Conservation (phyloP, 1,140 invertebrate species). For the Microplitis demolitor region DNA sequence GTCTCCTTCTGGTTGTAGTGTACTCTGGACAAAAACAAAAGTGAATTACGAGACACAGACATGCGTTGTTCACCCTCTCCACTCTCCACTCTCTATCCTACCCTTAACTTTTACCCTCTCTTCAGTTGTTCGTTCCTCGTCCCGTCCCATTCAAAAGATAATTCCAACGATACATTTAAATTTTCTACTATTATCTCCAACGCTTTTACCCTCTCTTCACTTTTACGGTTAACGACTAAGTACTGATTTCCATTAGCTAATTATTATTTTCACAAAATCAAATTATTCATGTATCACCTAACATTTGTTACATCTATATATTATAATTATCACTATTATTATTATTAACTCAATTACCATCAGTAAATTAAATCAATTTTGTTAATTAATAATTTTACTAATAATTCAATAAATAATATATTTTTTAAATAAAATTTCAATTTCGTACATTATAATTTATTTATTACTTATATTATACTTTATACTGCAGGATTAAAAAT, state of each 20-base stretch:
- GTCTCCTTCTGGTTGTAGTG: constrained; percentile 34
- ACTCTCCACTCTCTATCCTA: not conserved
- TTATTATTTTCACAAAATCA: constrained; percentile 38
- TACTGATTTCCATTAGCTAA: constrained; percentile 58
- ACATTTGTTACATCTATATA: not conserved
- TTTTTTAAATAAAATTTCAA: too few relatives aligned
- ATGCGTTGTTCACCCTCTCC: constrained; percentile 29
- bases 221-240: not conserved
- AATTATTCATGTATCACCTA: not conserved
- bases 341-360: not conserved
- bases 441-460: constrained; percentile 34
- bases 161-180: constrained; percentile 60
- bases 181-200: constrained; percentile 48
- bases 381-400: too few relatives aligned
- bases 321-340: too few relatives aligned
- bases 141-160: constrained; percentile 37
- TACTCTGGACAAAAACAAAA: constrained; percentile 55
- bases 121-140: too few relatives aligned
- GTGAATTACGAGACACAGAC: constrained; percentile 54
- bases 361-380: too few relatives aligned
- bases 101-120: constrained; percentile 32
- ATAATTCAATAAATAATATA: too few relatives aligned
- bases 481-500: not conserved
- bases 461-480: not conserved
- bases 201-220: constrained; percentile 1